These are phyloP conservation scores for Penaeus indicus DNA, from an alignment of 1,140 invertebrate genomes.

Conservation along the genomic window DNA sequence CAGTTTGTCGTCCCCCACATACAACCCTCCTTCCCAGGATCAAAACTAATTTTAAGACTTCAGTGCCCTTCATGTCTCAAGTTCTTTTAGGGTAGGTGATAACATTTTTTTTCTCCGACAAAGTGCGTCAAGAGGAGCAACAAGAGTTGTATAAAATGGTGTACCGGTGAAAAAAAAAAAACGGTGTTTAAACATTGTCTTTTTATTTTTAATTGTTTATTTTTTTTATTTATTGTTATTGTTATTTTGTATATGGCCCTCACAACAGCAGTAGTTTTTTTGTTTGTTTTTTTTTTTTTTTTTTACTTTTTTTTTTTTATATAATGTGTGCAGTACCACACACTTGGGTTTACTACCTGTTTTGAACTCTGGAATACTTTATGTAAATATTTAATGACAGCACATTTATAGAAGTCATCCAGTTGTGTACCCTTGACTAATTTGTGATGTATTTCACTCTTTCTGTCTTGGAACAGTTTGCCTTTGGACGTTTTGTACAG, in stretches of 20 bases:
- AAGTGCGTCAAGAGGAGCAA: constrained; percentile 45
- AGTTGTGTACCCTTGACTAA: constrained; percentile 41
- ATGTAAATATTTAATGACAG: neutral
- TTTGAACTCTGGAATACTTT: constrained; percentile 7
- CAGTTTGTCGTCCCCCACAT: constrained; percentile 15
- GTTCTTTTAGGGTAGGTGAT: constrained; percentile 43
- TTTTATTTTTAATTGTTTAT: no score
- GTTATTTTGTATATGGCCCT: no score
- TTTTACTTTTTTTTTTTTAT: no score
- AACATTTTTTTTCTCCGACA: neutral
- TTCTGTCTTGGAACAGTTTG: constrained; percentile 55
- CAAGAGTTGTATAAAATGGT: neutral
- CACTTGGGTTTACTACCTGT: no score
- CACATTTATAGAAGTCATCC: constrained; percentile 4
- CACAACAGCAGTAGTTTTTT: no score
- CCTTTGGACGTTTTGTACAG: constrained; percentile 57
- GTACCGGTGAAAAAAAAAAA: neutral
- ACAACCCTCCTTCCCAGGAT: constrained; percentile 51
- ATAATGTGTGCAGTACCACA: no score
- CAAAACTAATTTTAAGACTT: constrained; percentile 57
- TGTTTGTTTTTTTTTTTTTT: no score
- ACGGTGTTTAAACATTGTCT: neutral
- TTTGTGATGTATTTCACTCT: constrained; percentile 53
- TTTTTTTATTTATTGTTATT: no score
- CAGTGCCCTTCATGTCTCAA: constrained; percentile 55